Base-by-base conservation (phyloP, 1,140 invertebrate species). In the Drosophila ambigua region DNA sequence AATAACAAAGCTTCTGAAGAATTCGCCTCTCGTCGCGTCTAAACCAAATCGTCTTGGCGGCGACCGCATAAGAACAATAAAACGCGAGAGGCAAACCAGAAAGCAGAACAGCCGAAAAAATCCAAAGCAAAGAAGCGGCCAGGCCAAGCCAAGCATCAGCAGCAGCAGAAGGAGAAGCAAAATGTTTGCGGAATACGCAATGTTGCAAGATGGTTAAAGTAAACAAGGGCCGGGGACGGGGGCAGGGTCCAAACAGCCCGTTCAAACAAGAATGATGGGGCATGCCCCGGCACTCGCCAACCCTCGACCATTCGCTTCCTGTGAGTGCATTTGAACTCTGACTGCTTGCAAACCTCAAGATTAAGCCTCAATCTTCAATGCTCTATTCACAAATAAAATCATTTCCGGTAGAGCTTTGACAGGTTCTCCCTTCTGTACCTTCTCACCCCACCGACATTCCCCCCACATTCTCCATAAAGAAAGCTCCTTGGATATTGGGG, bases 1-100 rank as follows among this genome's bases (percentile, higher is more conserved):
- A 88, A 87, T 87, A 87, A 88, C 82, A 88, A 87, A 82, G 82
- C 83, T 79, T 87, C 48, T 63, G 83, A 87, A 87, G 82, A 87
- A 88, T 87, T 87, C 61, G 72, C 61, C 79, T 79, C 79, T 72
- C 75, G 60, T 77, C 69, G 63, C 51, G 60, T 82, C 75, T 69
- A 62, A 69, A 68, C 73, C 58, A 51, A 76, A 76, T 87, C 78
- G 82, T 77, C 77, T 76, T 79, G 63, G 55, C 80, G 73, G 72
- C 69, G 66, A 68, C 77, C 82, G 69, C 82, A 87, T 63, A 77
- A 87, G 78, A 88, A 87, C 82, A 87, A 87, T 87, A 73, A 84
- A 84, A 65, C 1, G 16, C 66, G 24, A 65, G 54, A 39, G 50
- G 46, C 45, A 59, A 51, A 48, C 48, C 72, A 75, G 49, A 41